Evolutionary conservation across 2,113 vertebrate genomes (phyloP), one percentile per base, ranked within the genome.

Genomic region (Labrus mixtus): DNA sequence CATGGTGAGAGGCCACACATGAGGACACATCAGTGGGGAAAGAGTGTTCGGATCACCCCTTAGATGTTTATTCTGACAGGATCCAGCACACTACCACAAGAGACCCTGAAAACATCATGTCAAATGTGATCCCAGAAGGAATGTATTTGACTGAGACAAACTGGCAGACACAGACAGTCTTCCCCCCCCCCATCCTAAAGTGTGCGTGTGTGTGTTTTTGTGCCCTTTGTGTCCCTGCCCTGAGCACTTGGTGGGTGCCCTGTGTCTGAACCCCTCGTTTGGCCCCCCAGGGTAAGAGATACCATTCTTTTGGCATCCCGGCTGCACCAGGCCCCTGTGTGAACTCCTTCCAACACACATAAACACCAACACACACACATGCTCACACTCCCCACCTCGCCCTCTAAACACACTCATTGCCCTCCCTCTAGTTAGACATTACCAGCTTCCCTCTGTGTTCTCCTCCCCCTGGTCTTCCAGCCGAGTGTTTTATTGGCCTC

Each of bases 381-480:
- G 45, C 68, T 63, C 13, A 0, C 74, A 19, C 70, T 63, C 57
- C 57, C 73, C 22, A 66, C 68, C 75, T 76, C 9, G 16, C 66
- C 78, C 12, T 20, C 81, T 86, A 90, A 89, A 89, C 74, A 82
- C 80, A 68, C 76, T 78, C 66, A 50, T 74, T 73, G 64, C 68
- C 83, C 76, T 84, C 83, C 78, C 79, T 79, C 84, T 86, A 80
- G 92, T 93, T 92, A 92, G 88, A 80, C 80, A 91, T 93, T 92
- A 90, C 80, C 76, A 91, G 85, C 86, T 78, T 63, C 63, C 36
- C 75, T 60, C 60, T 20, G 72, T 59, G 61, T 70, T 68, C 59
- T 78, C 68, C 77, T 68, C 80, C 70, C 54, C 54, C 51, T 46
- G 0, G 23, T 77, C 79, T n/a, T 46, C 46, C 60, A 62, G 48